Evolutionary conservation across 2,113 vertebrate genomes (phyloP).

Genomic region (Genyomyrus donnyi): DNA sequence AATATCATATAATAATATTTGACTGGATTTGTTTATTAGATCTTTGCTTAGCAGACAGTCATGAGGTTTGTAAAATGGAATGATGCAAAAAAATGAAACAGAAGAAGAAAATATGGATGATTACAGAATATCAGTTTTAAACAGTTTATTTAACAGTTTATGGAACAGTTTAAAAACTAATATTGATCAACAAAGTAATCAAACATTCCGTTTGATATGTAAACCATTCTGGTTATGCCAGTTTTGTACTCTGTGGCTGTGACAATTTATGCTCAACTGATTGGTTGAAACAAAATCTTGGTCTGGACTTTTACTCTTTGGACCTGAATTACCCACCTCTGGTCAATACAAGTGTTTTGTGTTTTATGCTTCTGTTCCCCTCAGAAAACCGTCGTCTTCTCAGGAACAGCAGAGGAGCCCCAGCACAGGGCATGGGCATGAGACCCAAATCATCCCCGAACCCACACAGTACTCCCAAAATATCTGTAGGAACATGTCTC

Average conservation of each 20-base stretch:
- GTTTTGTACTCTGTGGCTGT: neutral
- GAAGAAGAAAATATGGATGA: neutral
- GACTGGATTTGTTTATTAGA: neutral
- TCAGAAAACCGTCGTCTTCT: neutral
- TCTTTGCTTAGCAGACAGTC: neutral
- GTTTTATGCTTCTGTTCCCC: neutral
- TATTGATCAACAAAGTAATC: neutral
- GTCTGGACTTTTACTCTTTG: neutral
- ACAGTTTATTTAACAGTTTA: neutral
- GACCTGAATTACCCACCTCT: neutral
- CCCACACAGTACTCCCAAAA: neutral
- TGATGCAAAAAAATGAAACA: neutral
- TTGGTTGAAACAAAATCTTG: neutral
- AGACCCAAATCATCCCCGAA: neutral
- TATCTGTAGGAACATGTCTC: neutral
- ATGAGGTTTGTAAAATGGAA: neutral
- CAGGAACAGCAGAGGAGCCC: neutral
- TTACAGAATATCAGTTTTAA: neutral
- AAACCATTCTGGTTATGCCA: constrained; percentile 1
- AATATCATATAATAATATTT: neutral
- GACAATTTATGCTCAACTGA: neutral
- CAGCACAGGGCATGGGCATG: neutral
- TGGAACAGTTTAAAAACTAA: neutral
- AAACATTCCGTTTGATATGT: neutral
- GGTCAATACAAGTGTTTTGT: neutral